Base-by-base conservation (phyloP, 2,797 vertebrate genomes). In the Chromis chromis region DNA sequence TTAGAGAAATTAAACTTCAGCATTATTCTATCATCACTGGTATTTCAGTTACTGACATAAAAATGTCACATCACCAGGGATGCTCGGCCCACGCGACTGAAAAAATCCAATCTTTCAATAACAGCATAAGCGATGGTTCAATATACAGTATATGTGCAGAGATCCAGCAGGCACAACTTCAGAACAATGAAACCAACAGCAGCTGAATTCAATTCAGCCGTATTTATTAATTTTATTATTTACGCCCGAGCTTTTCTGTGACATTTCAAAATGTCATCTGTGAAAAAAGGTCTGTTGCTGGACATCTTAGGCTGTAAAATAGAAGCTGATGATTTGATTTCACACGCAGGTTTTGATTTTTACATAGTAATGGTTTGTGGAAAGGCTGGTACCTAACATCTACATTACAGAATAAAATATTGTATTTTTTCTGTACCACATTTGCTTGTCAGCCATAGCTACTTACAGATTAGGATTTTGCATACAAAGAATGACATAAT, bases 231-330 rank as follows among this genome's bases (percentile, higher is more conserved):
- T 11, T 55, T 28, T 31, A 17, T 54, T 17, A 54, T 54, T 25
- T 25, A 27, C 12, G 6, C 52, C 22, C 25, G 10, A 4, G 49
- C 50, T 25, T 53, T 25, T 13, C 50, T 17, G 25, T 55, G 53
- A 28, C 53, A 55, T 55, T 55, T 55, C 14, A 16, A 28, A 54
- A 55, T 55, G 53, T 55, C 53, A 55, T 31, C 25, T 25, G 25
- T 27, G 14, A 2, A 28, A 55, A 25, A 27, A 27, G 52, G 48
- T 21, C n/a, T 50, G 21, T 22, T 21, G 48, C n/a, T 50, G 21
- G 10, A 21, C 52, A 27, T 31, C 14, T 24, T 54, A 7, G 24
- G 50, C 12, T 14, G 50, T 13, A 25, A 52, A 25, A 25, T 25
- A 22, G 11, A 12, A 14, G 24, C 50, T 10, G 24, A 54, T 28